Base-by-base conservation (phyloP, 2,888 invertebrate species). In the Lutraria lutraria region DNA sequence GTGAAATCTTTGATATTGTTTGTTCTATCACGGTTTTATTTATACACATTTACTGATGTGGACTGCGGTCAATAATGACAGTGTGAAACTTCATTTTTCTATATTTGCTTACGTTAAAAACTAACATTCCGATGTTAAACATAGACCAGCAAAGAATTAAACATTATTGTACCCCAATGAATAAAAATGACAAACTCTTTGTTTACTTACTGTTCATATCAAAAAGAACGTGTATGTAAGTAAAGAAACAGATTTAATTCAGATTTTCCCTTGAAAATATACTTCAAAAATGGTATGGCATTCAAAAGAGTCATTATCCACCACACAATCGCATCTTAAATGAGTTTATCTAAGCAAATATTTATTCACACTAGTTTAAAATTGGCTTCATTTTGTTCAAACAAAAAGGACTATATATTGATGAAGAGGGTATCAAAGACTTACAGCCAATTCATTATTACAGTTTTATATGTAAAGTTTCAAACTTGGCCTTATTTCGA, bases 341-440 rank as follows among this genome's bases (percentile, higher is more conserved):
- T 84, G 21, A 84, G 54, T 72, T 84, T 84, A 84, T 76, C 76
- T 76, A 54, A 19, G 63, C 54, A 84, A 84, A 84, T 84, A 84
- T 84, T 84, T n/a, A 84, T 63, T 53, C 76, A 76, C 31, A 76
- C 76, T 76, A 34, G 76, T 76, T 76, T 76, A 76, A 76, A 76
- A 76, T 76, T 76, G 76, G 31, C 76, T 76, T 76, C 76, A 34
- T 76, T 34, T 76, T 76, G 31, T 31, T 16, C 76, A 76, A 76
- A 76, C 34, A 76, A 29, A 34, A 76, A 34, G 29, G 76, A 76
- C 34, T 76, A 76, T 34, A 31, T 76, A 25, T n/a, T n/a, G 76
- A 68, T 12, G 63, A 25, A 68, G 25, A 25, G 25, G 63, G 63
- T 68, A 68, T 68, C 63, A 68, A 68, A 12, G 63, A 25, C n/a